Conservation (phyloP, 2,113 vertebrate genomes). For the Chamaea fasciata region DNA sequence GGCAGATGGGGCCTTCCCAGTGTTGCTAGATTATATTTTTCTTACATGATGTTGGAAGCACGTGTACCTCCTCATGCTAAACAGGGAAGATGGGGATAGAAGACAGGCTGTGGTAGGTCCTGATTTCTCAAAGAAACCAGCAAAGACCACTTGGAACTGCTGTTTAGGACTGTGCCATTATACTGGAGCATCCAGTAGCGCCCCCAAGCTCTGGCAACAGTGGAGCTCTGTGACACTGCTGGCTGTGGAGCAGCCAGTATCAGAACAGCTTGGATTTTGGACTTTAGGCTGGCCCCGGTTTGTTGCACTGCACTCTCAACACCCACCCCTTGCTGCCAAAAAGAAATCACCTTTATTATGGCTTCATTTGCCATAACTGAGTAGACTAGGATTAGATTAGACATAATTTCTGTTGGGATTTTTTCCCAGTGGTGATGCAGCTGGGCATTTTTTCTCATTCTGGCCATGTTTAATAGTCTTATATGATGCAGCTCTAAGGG, state of each 20-base stretch:
- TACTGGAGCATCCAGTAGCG: not conserved
- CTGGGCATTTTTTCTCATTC: not conserved
- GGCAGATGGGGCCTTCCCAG: not conserved
- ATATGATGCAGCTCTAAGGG: not conserved
- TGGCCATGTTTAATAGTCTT: not conserved
- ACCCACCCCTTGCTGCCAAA: not conserved
- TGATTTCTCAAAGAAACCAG: not conserved
- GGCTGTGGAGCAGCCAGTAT: rapidly evolving
- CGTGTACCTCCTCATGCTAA: not conserved
- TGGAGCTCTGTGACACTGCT: not conserved
- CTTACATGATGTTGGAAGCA: not conserved
- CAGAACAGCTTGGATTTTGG: not conserved
- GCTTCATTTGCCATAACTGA: not conserved
- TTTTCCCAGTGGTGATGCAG: not conserved
- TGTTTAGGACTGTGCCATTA: rapidly evolving
- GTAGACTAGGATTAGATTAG: not conserved
- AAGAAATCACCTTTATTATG: not conserved
- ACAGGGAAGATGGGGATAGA: not conserved
- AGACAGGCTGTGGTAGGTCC: not conserved
- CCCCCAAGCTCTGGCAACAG: rapidly evolving
- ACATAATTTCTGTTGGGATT: not conserved
- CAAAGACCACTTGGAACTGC: not conserved
- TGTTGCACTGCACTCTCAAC: not conserved
- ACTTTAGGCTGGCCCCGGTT: not conserved
- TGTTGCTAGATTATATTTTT: not conserved